Conservation (phyloP, 2,888 invertebrate genomes). For the Nasonovia ribisnigri region DNA sequence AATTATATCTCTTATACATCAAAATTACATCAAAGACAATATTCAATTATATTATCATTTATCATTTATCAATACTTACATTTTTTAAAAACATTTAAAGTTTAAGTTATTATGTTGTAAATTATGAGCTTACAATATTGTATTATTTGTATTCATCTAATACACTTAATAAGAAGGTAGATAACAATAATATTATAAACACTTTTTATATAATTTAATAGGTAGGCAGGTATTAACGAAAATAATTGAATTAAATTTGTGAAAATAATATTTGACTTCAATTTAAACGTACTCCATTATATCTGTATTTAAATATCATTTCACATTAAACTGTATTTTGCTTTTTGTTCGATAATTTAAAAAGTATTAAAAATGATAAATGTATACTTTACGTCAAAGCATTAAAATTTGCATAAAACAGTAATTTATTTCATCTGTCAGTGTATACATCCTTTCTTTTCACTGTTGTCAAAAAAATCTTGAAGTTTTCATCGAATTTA, state of each 20-base stretch:
- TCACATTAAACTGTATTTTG: neutral
- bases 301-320: slow-evolving; percentile 6
- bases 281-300: neutral
- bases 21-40: neutral
- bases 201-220: neutral
- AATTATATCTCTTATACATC: neutral
- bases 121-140: neutral
- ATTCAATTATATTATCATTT: neutral
- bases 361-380: slow-evolving; percentile 60
- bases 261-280: neutral
- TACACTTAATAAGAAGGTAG: neutral
- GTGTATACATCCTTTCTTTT: slow-evolving; percentile 53
- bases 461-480: slow-evolving; percentile 31
- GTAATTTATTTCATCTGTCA: slow-evolving; percentile 59
- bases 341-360: slow-evolving; percentile 55
- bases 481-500: slow-evolving; percentile 53
- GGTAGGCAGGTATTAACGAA: neutral
- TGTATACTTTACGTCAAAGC: slow-evolving; percentile 15
- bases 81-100: neutral
- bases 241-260: neutral
- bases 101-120: neutral
- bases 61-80: neutral
- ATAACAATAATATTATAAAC: neutral
- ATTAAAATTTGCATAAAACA: slow-evolving; percentile 57
- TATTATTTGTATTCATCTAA: neutral